Evolutionary conservation across 2,888 invertebrate genomes (phyloP), one percentile per base, ranked within the genome.

Genomic region (Pherbina coryleti): DNA sequence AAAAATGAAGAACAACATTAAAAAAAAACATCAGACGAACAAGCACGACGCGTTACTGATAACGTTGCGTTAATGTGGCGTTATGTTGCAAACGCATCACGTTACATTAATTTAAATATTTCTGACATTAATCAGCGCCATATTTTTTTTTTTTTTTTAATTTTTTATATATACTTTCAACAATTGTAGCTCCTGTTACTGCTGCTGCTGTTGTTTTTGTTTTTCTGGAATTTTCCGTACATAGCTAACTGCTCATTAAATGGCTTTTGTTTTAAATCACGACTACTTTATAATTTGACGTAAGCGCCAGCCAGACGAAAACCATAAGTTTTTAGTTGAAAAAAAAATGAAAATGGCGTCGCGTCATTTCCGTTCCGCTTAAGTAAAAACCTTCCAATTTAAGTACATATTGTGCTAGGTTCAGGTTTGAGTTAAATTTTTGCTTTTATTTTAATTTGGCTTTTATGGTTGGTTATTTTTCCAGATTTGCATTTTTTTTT

Each of bases 41-140:
- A 66, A n/a, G 7, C 64, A 28, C 64, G 28, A 19, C 64, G 64
- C 37, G 64, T 19, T 51, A 22, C 17, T 70, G 25, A 31, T 22
- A 55, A 55, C 71, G 71, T 71, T 14, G 55, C 53, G 55, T 53
- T 25, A 22, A 22, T 44, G 37, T 34, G 60, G 37, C 53, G 37
- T 67, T 37, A 19, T 55, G 28, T 31, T 34, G 22, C 71, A 8
- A n/a, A 51, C 31, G 64, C 51, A 17, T 66, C 28, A 66, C 66
- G 51, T 74, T 74, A 66, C 66, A 49, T 64, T 74, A 66, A 73
- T 73, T 73, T 37, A 60, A 73, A 73, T 62, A 22, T 44, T 73
- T 73, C 62, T 34, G 60, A 62, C 44, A 73, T 73, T 62, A 34
- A 62, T 62, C 73, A 49, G 44, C 73, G 44, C 49, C 62, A 62